Evolutionary conservation across 2,113 vertebrate species (phyloP).

Genomic region (Nannospalax galili): DNA sequence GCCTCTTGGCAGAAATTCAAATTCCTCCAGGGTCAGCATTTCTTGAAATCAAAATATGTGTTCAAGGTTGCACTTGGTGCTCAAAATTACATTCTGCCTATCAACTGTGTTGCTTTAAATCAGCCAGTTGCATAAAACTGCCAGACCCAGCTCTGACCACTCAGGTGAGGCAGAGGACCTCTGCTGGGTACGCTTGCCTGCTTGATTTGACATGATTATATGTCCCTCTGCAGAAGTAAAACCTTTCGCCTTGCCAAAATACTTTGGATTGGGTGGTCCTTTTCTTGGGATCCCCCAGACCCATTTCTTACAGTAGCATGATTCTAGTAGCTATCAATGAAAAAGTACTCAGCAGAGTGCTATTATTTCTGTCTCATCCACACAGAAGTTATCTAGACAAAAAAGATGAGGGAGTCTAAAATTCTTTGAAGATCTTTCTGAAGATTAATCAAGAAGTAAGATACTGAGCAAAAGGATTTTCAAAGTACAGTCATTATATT

Average conservation of each 20-base stretch:
- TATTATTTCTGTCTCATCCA: conserved; percentile 47
- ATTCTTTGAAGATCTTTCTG: conserved; percentile 54
- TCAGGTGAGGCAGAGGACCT: background rate
- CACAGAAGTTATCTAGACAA: background rate
- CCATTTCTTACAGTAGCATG: conserved; percentile 23
- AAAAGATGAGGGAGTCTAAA: conserved; percentile 29
- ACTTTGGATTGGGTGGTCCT: background rate
- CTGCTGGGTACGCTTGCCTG: background rate
- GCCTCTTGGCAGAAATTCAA: background rate
- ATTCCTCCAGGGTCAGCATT: background rate
- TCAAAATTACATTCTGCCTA: background rate
- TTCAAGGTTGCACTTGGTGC: too few relatives aligned
- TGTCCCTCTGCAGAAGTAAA: background rate
- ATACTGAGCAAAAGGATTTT: background rate
- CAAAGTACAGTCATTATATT: background rate
- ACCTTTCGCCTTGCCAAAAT: background rate
- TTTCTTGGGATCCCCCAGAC: background rate
- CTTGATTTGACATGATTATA: background rate
- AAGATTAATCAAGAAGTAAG: conserved; percentile 61
- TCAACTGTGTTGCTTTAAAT: background rate
- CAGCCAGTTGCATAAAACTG: background rate
- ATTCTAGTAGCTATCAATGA: conserved; percentile 10
- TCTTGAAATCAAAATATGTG: too few relatives aligned
- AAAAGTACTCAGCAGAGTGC: conserved; percentile 10
- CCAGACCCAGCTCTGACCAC: background rate